phyloP scores from a whole-genome alignment of 1,140 invertebrate genomes.

The Hetaerina americana region DNA sequence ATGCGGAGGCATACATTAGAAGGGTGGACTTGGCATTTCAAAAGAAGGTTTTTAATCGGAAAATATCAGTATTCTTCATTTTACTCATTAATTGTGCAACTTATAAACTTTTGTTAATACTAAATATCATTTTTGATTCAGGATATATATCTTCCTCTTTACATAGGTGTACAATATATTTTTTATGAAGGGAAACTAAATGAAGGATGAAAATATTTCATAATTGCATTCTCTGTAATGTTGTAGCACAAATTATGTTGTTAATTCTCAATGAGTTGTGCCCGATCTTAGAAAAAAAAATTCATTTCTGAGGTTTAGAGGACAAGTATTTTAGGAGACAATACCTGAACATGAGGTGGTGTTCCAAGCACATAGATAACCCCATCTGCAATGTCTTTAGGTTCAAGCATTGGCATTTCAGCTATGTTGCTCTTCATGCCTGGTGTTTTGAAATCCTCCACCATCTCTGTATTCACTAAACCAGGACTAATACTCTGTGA shows the following conservation, averaged over 20 bases:
- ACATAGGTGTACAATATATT: neutral
- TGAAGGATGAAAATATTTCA: neutral
- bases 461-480: neutral
- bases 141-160: neutral
- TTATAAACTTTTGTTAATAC: neutral
- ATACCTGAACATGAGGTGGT: conserved; percentile 8
- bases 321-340: neutral
- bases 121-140: no score
- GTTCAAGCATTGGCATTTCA: neutral
- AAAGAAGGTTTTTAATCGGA: neutral
- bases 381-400: conserved; percentile 7
- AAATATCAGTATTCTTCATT: neutral
- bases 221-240: neutral
- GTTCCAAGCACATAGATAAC: neutral
- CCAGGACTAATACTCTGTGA: conserved; percentile 2
- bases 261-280: neutral
- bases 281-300: no score
- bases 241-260: neutral
- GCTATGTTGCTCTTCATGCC: neutral
- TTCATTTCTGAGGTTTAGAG: no score
- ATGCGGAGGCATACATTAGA: neutral
- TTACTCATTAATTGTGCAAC: neutral
- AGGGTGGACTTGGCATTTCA: neutral
- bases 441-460: neutral
- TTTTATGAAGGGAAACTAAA: neutral